Evolutionary conservation across 2,797 vertebrate species (phyloP).

Genomic region (Cetoscarus ocellatus): DNA sequence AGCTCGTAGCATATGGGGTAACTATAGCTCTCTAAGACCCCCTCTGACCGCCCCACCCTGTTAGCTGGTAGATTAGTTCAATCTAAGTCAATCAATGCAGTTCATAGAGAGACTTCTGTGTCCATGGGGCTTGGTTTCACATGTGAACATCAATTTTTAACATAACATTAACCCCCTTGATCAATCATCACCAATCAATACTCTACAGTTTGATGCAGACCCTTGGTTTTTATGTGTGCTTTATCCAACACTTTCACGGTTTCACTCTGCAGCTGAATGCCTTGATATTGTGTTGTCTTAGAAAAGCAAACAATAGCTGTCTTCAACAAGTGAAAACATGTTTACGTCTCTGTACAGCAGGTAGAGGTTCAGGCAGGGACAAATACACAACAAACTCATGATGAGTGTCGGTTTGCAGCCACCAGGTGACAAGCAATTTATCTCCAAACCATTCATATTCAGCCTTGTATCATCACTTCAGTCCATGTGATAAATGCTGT

Average conservation of each 20-base stretch:
- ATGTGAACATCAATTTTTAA: conserved; percentile 73
- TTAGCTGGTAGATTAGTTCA: conserved; percentile 58
- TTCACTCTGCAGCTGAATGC: conserved; percentile 18
- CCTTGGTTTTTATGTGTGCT: conserved; percentile 63
- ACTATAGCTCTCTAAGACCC: conserved; percentile 21
- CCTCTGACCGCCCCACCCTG: conserved; percentile 45
- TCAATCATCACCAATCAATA: conserved; percentile 73
- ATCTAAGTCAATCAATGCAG: conserved; percentile 57
- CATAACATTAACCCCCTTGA: conserved; percentile 74
- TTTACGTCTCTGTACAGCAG: conserved; percentile 49
- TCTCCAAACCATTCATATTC: conserved; percentile 62
- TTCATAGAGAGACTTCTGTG: conserved; percentile 70
- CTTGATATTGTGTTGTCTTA: conserved; percentile 35
- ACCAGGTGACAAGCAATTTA: conserved; percentile 42
- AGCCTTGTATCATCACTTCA: conserved; percentile 40
- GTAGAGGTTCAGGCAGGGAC: conserved; percentile 33
- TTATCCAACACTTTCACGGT: conserved; percentile 13
- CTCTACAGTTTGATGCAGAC: conserved; percentile 41
- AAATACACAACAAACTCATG: conserved; percentile 41
- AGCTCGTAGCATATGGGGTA: not conserved
- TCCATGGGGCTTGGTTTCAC: conserved; percentile 44
- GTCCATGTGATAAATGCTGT: conserved; percentile 40
- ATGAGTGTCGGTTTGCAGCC: conserved; percentile 18
- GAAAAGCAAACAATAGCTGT: conserved; percentile 33
- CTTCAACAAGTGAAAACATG: conserved; percentile 44